These are phyloP conservation scores for Drosophila lacteicornis DNA, from an alignment of 1,140 invertebrate species.

Conservation along the genomic window DNA sequence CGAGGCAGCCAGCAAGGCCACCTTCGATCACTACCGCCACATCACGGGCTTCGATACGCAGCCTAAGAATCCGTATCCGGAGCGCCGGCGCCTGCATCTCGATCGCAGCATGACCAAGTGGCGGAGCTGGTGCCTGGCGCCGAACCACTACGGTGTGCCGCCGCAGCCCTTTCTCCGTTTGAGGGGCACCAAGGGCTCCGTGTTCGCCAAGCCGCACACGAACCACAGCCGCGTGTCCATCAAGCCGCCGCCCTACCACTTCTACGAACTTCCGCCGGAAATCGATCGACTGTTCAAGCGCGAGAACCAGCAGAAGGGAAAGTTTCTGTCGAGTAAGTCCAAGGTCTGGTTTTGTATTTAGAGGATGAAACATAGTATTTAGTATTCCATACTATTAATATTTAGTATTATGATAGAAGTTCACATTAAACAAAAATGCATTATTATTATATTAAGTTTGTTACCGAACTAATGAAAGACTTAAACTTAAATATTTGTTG, in stretches of 20 bases:
- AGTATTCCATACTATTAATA: too few species aligned
- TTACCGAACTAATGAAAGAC: too few species aligned
- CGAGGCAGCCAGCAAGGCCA: slow-evolving; percentile 42
- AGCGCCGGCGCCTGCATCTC: slow-evolving; percentile 27
- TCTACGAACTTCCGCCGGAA: slow-evolving; percentile 61
- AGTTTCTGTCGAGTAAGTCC: slow-evolving; percentile 71
- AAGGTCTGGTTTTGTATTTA: too few species aligned
- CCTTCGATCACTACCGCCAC: slow-evolving; percentile 54
- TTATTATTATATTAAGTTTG: too few species aligned
- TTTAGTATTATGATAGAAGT: too few species aligned
- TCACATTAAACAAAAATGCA: too few species aligned
- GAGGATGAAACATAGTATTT: too few species aligned
- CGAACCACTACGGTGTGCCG: slow-evolving; percentile 66
- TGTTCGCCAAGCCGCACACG: slow-evolving; percentile 54
- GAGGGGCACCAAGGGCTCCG: slow-evolving; percentile 57
- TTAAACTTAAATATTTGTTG: too few species aligned
- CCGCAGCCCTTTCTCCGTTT: slow-evolving; percentile 40
- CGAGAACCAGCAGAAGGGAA: slow-evolving; percentile 65
- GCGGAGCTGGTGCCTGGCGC: slow-evolving; percentile 60
- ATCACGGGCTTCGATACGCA: slow-evolving; percentile 53
- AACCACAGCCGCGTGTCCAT: slow-evolving; percentile 48
- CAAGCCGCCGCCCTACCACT: slow-evolving; percentile 44
- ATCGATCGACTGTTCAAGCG: slow-evolving; percentile 49
- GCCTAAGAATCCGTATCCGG: slow-evolving; percentile 36
- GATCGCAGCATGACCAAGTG: slow-evolving; percentile 55